Evolutionary conservation across 1,140 invertebrate genomes (phyloP), one percentile per base, ranked within the genome.

Genomic region (Drosophila eugracilis): DNA sequence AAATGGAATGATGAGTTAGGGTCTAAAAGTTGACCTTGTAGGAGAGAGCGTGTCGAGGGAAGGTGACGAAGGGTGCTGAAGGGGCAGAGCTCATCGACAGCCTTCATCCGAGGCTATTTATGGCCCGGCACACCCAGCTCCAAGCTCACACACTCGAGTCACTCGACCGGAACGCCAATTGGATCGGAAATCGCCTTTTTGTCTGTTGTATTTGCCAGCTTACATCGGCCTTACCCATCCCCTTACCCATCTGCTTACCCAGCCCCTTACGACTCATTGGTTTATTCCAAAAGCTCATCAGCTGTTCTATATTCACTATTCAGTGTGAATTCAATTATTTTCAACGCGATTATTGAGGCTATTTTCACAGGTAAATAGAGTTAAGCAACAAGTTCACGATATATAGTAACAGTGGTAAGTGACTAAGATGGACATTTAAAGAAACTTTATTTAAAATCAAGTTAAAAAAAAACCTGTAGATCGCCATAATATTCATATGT

Each of bases 171-270:
- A 54, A 80, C 52, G 65, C 44, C 34, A 81, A 75, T 67, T 83
- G 69, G 59, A 88, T 86, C 78, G 70, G 63, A 88, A 88, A 78
- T 86, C 78, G 74, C 37, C 50, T 80, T 57, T 77, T 69, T 44
- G 50, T 71, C 50, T 63, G 55, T 57, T 65, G 42, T 34, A 32
- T 58, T 54, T 41, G 48, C 42, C 47, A 50, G 67, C 28, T 60
- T 52, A 44, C 49, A 52, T 55, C 54, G 72, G 30, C 3, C 22
- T 30, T 17, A 28, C 39, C 42, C 44, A 26, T 52, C 45, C 36
- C 28, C 17, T 21, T n/a, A 19, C 6, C 17, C 17, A 19, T 22
- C 7, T 60, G 28, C 21, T 30, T 17, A 28, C 39, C 42, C 44
- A 26, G 42, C 45, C 36, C 28, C 17, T 21, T n/a, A 19, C 6